Base-by-base conservation (phyloP, 2,888 invertebrate species). In the Eremobia ochroleuca region DNA sequence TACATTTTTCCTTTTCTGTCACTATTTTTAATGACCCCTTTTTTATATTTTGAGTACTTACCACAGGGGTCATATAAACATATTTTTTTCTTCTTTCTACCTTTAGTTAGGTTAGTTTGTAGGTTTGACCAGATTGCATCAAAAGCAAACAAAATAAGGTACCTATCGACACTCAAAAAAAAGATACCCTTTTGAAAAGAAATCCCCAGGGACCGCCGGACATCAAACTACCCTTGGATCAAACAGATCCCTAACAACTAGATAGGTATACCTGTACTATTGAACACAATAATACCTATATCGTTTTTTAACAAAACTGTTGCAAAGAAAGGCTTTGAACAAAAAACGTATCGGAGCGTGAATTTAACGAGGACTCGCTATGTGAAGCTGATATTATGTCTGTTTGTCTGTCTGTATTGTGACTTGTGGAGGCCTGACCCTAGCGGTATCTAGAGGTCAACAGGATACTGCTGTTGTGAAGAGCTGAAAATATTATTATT, bases 321-420 rank as follows among this genome's bases (percentile, higher is more conserved):
- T 25, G 55, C 67, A 81, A 72, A 85, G 73, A 58, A 18, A 76
- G 52, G 55, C 74, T 87, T 79, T 88, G 88, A 88, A 86, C 85
- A 88, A 87, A 87, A 81, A 88, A 87, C 52, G 78, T 82, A 87
- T 73, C 70, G 81, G 65, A 87, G 87, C 87, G 64, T 85, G 64
- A 87, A 87, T 87, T 68, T 87, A 87, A 87, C 87, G 85, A 87
- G 81, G 31, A 25, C 64, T 79, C 67, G 78, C 78, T 87, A 81
- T 73, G 62, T 74, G 73, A 52, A 61, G 61, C 37, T 37, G 75
- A 72, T 75, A 55, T 49, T 61, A 73, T 67, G 61, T 55, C 18
- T 72, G 76, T 73, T 59, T 61, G 85, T 73, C 18, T 70, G 55
- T 74, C 37, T 43, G 61, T 70, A 18, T 58, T 52, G 65, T 55